Percentiles rank a stretch among this genome's conserved stretches.
Conservation (phyloP, 2,888 invertebrate species). For the Ormyrus nitidulus region DNA sequence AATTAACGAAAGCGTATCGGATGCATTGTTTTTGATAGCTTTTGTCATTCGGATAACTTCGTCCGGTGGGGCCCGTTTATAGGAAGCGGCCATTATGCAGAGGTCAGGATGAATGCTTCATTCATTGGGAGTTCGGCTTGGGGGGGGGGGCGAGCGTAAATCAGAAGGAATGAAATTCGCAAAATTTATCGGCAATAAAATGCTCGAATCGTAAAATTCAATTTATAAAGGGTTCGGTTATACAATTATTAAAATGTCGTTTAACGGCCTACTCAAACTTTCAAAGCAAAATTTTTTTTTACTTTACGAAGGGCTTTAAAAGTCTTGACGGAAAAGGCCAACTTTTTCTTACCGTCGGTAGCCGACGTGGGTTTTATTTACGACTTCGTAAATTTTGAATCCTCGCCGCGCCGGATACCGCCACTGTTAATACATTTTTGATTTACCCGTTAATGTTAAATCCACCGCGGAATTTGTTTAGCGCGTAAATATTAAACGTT, state of each 20-base stretch:
- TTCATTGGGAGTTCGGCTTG: conserved; percentile 1
- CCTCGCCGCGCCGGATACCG: neutral
- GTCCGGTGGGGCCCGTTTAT: neutral
- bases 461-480: too few species aligned
- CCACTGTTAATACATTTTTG: too few species aligned
- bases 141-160: neutral
- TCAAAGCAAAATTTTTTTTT: neutral
- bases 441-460: too few species aligned
- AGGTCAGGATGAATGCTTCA: conserved; percentile 18
- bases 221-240: conserved; percentile 1
- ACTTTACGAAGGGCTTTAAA: too few species aligned
- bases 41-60: neutral
- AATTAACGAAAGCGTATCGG: neutral
- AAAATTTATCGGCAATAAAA: conserved; percentile 25
- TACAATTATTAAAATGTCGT: neutral
- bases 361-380: neutral
- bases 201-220: conserved; percentile 6
- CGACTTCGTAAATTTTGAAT: conserved; percentile 4
- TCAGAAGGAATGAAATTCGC: conserved; percentile 14
- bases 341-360: neutral
- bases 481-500: too few species aligned
- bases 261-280: neutral
- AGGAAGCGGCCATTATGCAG: neutral
- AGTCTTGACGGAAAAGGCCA: neutral
- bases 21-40: neutral